Percentiles rank a stretch among this genome's conserved stretches.
phyloP scores from a whole-genome alignment of 2,797 vertebrate species.

The Acrossocheilus wenchowensis region DNA sequence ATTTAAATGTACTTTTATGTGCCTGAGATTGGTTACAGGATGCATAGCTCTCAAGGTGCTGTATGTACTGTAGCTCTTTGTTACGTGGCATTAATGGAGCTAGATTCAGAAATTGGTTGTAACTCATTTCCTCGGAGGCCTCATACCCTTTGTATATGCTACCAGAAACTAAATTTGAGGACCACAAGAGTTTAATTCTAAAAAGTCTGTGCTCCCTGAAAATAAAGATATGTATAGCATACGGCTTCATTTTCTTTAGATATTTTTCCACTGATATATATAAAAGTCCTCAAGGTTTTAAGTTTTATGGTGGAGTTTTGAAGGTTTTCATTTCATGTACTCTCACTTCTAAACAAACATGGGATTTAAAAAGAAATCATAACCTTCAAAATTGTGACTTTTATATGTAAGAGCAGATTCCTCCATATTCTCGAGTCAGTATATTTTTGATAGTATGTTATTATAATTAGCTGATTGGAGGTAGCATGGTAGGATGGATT shows the following conservation, averaged over 20 bases:
- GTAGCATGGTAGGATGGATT: slow-evolving; percentile 8
- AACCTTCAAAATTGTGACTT: slow-evolving; percentile 38
- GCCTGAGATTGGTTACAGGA: slow-evolving; percentile 52
- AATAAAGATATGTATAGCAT: slow-evolving; percentile 8
- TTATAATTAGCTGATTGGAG: slow-evolving; percentile 29
- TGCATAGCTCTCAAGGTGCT: slow-evolving; percentile 35
- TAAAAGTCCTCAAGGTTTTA: not conserved
- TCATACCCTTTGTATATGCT: not conserved
- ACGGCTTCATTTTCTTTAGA: not conserved
- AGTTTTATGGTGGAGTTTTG: slow-evolving; percentile 13
- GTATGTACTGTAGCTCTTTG: slow-evolving; percentile 54
- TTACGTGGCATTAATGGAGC: slow-evolving; percentile 41
- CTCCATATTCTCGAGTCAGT: slow-evolving; percentile 68
- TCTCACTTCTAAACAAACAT: not conserved
- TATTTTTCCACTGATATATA: slow-evolving; percentile 12
- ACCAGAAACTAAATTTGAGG: not conserved
- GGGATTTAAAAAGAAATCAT: slow-evolving; percentile 32
- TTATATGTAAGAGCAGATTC: slow-evolving; percentile 44
- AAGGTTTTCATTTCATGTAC: slow-evolving; percentile 39
- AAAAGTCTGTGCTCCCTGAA: not conserved
- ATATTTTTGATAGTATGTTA: slow-evolving; percentile 56
- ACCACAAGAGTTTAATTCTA: slow-evolving; percentile 1
- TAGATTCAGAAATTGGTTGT: slow-evolving; percentile 23
- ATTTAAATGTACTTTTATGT: slow-evolving; percentile 47
- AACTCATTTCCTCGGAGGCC: not conserved